Base-by-base conservation (phyloP, 2,113 vertebrate genomes). In the Podocnemis expansa region DNA sequence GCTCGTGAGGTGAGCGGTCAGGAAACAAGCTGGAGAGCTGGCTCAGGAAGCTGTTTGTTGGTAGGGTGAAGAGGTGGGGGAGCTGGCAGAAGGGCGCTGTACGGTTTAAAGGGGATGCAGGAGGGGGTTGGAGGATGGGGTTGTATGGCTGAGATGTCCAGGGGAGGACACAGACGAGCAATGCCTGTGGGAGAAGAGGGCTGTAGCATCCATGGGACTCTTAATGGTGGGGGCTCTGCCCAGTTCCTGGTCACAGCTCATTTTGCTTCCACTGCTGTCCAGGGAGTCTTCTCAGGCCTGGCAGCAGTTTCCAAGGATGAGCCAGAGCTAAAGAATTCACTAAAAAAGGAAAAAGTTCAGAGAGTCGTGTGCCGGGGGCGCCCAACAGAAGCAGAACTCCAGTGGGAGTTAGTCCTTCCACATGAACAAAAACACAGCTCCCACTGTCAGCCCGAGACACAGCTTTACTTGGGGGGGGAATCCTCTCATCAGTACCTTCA, bases 331-430 rank as follows among this genome's bases (percentile, higher is more conserved):
- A 93, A 96, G 83, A 90, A 94, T 95, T 93, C 96, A 90, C 95
- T 90, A 96, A 96, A 96, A 96, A 87, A 90, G 96, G 91, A 52
- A 88, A 25, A 24, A 27, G 22, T 56, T 78, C 80, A 79, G 54
- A 5, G 52, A 29, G 83, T 24, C 88, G 41, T 63, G 31, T 21
- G n/a, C 19, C 7, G 11, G 56, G 60, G 29, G 76, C 10, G n/a
- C 10, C 13, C 13, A 43, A 43, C 52, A 29, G 51, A 4, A 31
- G 51, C 58, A 54, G 63, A 25, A 21, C 14, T 11, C 73, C 73
- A 73, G 41, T 6, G 73, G 2, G 22, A 21, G 12, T 6, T 43
- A 7, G 41, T 41, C 9, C 24, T 43, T 47, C 84, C 45, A 49
- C 43, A 8, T 4, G 55, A 10, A 70, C 29, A n/a, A 75, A 82